Evolutionary conservation across 2,888 invertebrate species (phyloP), one percentile per base, ranked within the genome.

Genomic region (Drosophila prostipennis): DNA sequence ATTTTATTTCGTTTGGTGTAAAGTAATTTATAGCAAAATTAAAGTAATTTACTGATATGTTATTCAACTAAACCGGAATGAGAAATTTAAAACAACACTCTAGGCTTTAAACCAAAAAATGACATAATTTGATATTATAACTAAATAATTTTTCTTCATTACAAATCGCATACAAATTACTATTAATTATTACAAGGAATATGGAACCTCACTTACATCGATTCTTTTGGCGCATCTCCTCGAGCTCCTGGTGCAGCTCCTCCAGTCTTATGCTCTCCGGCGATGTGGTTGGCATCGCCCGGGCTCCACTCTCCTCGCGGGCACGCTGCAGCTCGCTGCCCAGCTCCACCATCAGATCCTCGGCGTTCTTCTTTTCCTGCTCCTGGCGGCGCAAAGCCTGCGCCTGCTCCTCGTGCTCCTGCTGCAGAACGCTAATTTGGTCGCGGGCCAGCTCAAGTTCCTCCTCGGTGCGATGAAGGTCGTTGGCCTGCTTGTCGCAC

Each of bases 191-290:
- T 26, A 0, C 26, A 26, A 26, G 26, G 6, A 26, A 26, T 26
- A 26, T 26, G 26, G 2, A 26, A 26, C 5, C 19, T 3, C 3
- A 54, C 73, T 75, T 91, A 96, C 96, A 94, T 93, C 95, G 95
- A 91, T 97, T 97, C 89, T 95, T 95, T 55, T 95, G 94, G 82
- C 96, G 93, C 76, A 97, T 93, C 79, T 94, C 92, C 55, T 94
- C 93, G 74, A 97, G 93, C 91, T 97, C 96, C 81, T 94, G 94
- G 90, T 95, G 94, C 73, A 96, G 93, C 89, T 96, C 96, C 78
- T 95, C 96, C 70, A 96, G 93, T 89, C 96, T 94, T 71, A 96
- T 94, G 72, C 95, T 94, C 77, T 96, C 96, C 48, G 95, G 95
- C 26, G 93, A 93, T 79, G 94, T 94, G 68, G 93, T 93, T 58